phyloP scores from a whole-genome alignment of 2,797 vertebrate genomes.

The Diplodus sargus region DNA sequence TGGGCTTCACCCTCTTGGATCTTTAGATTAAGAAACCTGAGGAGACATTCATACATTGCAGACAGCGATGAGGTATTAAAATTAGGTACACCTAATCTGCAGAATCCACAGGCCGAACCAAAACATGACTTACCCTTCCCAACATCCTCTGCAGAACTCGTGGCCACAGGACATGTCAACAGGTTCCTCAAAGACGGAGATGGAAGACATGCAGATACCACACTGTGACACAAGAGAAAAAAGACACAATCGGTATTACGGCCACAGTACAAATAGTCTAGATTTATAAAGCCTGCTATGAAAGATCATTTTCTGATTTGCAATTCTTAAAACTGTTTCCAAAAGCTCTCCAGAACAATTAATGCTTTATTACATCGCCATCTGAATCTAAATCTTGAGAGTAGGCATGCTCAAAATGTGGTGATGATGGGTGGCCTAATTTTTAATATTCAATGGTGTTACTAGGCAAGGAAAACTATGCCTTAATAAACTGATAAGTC shows the following conservation, averaged over 20 bases:
- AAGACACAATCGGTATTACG: not conserved
- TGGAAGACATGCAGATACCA: conserved; percentile 97
- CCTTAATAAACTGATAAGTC: not conserved
- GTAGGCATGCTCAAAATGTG: conserved; percentile 7
- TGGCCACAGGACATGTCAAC: conserved; percentile 98
- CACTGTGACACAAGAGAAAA: conserved; percentile 85
- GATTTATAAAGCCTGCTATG: not conserved
- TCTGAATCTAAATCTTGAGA: not conserved
- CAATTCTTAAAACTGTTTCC: conserved; percentile 14
- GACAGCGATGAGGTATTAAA: not conserved
- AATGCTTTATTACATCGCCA: not conserved
- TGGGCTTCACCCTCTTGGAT: conserved; percentile 99
- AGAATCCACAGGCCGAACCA: not conserved
- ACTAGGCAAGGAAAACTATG: not conserved
- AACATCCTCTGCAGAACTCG: conserved; percentile 97
- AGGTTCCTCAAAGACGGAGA: conserved; percentile 96
- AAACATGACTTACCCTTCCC: conserved; percentile 92
- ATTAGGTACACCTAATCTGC: not conserved
- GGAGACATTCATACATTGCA: conserved; percentile 19
- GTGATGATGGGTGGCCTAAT: not conserved
- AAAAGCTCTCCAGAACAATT: not conserved
- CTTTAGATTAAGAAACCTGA: conserved; percentile 98
- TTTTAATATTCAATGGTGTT: not conserved
- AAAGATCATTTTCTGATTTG: not conserved
- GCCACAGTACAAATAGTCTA: not conserved